A percentile compares a stretch with the other conserved stretches of the same genome.
Conservation (phyloP, 2,113 vertebrate genomes). For the Lonchura striata region DNA sequence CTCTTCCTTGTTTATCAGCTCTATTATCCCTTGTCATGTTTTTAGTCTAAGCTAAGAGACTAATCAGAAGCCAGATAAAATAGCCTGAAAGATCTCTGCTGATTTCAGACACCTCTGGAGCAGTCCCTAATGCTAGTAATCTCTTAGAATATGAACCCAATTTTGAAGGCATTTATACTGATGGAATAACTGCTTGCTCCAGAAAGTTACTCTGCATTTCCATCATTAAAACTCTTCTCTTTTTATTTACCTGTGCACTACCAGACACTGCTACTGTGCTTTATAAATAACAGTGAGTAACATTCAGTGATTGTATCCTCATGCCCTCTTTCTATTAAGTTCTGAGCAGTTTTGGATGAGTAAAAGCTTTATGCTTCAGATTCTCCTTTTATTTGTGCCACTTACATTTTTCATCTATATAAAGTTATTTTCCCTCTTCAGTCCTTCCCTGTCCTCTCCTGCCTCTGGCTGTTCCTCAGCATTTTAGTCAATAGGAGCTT, state of each 20-base stretch:
- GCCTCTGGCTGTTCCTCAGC: neutral
- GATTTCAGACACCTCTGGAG: conserved; percentile 16
- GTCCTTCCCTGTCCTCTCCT: neutral
- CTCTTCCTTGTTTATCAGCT: neutral
- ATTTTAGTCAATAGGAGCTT: neutral
- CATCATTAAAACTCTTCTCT: neutral
- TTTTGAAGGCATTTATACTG: conserved; percentile 10
- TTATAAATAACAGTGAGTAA: neutral
- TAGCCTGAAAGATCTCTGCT: neutral
- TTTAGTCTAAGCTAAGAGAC: neutral
- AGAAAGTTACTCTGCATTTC: conserved; percentile 16
- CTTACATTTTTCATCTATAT: neutral
- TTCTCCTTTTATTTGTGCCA: neutral
- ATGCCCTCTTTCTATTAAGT: neutral
- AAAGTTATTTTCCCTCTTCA: neutral
- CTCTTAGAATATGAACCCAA: neutral
- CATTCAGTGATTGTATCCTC: neutral
- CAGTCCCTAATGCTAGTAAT: neutral
- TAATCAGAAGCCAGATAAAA: conserved; percentile 37
- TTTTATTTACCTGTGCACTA: neutral
- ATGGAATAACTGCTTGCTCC: neutral
- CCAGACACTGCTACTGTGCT: neutral
- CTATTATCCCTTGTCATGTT: neutral
- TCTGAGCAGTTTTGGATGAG: neutral
- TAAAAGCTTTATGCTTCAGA: neutral